Evolutionary conservation across 2,113 vertebrate genomes (phyloP).

Genomic region (Merops nubicus): DNA sequence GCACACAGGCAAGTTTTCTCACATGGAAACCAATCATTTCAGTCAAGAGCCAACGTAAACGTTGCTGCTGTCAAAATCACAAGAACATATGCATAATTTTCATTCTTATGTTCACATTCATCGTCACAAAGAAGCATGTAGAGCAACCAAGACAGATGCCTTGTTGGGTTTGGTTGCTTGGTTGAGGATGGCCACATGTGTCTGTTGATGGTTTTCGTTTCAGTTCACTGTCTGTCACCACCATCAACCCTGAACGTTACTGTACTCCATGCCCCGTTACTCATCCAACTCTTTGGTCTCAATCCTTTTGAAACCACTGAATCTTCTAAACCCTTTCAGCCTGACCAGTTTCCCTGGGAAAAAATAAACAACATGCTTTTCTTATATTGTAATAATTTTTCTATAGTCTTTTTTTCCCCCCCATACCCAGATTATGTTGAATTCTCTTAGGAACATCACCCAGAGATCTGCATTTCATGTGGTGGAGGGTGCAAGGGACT

Average conservation of each 20-base stretch:
- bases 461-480: neutral
- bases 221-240: neutral
- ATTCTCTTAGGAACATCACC: neutral
- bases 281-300: neutral
- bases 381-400: neutral
- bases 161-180: neutral
- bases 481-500: neutral
- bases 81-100: slow-evolving; percentile 1
- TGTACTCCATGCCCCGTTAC: neutral
- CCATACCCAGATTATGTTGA: neutral
- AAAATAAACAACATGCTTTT: fast-evolving
- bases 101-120: neutral
- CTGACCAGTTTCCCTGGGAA: neutral
- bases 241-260: neutral
- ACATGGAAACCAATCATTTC: neutral
- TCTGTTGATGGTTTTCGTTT: neutral
- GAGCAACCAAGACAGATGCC: neutral
- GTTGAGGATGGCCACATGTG: neutral
- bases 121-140: neutral
- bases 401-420: fast-evolving
- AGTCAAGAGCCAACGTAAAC: neutral
- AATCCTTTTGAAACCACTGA: neutral
- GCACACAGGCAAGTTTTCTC: neutral
- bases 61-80: slow-evolving; percentile 42
- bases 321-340: neutral